A percentile compares a stretch with the other conserved stretches of the same genome.
Evolutionary conservation across 2,797 vertebrate species (phyloP).

Genomic region (Sebastes cheni): DNA sequence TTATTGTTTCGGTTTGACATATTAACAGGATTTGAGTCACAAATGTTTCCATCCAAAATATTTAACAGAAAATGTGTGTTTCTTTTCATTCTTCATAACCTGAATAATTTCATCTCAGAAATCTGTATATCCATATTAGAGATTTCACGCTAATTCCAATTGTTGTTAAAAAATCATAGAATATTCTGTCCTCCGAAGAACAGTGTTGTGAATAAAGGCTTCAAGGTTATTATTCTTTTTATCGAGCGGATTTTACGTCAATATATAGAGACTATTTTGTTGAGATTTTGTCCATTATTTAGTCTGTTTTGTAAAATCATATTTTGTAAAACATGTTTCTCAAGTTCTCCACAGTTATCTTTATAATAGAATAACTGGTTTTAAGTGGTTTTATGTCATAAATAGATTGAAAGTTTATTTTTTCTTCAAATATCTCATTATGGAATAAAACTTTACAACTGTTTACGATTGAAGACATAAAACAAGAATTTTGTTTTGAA

Average conservation of each 20-base stretch:
- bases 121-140: background rate
- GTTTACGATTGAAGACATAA: background rate
- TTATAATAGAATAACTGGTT: background rate
- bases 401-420: background rate
- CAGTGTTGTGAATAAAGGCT: background rate
- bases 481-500: background rate
- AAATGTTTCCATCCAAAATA: conserved; percentile 4
- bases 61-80: background rate
- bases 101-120: background rate
- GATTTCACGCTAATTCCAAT: background rate
- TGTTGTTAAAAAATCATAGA: background rate
- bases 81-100: background rate
- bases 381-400: background rate
- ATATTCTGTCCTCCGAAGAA: background rate
- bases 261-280: background rate
- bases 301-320: background rate
- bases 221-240: background rate
- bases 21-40: conserved; percentile 2
- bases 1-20: conserved; percentile 41
- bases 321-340: background rate
- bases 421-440: background rate
- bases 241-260: background rate
- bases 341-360: background rate
- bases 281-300: background rate
- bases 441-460: background rate